Conservation (phyloP, 2,888 invertebrate species). For the Sussaba pulchella region DNA sequence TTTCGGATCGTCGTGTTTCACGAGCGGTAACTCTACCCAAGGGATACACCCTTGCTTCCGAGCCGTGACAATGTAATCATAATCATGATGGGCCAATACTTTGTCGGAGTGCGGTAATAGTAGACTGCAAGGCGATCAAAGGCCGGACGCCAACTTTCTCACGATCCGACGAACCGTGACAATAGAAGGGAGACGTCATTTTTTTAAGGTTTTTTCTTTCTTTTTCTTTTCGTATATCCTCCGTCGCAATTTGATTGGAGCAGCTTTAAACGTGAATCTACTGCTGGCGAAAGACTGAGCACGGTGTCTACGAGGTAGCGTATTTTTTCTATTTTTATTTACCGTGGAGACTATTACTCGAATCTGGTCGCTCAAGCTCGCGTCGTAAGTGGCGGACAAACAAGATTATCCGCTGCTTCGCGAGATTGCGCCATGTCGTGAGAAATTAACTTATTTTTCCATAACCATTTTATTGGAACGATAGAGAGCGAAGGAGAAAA, state of each 20-base stretch:
- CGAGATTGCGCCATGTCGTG: slow-evolving; percentile 71
- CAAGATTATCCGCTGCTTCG: slow-evolving; percentile 71
- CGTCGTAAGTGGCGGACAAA: slow-evolving; percentile 69
- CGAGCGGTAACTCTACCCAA: background rate
- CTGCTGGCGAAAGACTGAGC: background rate
- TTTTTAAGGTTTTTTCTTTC: background rate
- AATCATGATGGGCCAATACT: slow-evolving; percentile 32
- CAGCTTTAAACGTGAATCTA: background rate
- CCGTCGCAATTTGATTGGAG: slow-evolving; percentile 30
- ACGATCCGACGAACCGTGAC: slow-evolving; percentile 62
- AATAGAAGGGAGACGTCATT: slow-evolving; percentile 10
- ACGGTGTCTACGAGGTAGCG: slow-evolving; percentile 15
- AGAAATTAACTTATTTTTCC: slow-evolving; percentile 74
- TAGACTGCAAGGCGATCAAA: slow-evolving; percentile 14
- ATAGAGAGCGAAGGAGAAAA: slow-evolving; percentile 28
- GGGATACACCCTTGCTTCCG: slow-evolving; percentile 26
- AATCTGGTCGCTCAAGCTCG: slow-evolving; percentile 55
- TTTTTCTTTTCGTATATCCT: background rate
- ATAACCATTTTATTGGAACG: slow-evolving; percentile 60
- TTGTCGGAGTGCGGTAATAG: slow-evolving; percentile 20
- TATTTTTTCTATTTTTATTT: slow-evolving; percentile 49
- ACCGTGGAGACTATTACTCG: slow-evolving; percentile 49
- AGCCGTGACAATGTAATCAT: slow-evolving; percentile 55
- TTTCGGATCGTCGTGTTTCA: background rate
- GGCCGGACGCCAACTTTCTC: slow-evolving; percentile 55